Percentiles rank a stretch among this genome's conserved stretches.
Conservation (phyloP, 2,113 vertebrate species). For the Pachyramphus minor region DNA sequence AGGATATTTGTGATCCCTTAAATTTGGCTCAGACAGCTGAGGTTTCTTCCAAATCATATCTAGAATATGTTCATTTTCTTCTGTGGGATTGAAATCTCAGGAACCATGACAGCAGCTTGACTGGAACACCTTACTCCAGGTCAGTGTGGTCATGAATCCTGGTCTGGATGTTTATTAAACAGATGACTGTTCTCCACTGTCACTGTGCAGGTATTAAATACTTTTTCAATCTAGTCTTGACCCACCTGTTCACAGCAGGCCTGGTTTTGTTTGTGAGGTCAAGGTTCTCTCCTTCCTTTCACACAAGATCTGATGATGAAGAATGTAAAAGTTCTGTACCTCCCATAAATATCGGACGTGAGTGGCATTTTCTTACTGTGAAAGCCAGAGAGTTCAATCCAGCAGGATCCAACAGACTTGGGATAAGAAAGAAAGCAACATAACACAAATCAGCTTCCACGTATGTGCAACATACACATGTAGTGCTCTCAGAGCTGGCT, state of each 20-base stretch:
- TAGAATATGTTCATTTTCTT: neutral
- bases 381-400: neutral
- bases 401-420: neutral
- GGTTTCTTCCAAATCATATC: neutral
- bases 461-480: fast-evolving
- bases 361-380: neutral
- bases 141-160: neutral
- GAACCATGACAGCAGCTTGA: neutral
- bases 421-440: neutral
- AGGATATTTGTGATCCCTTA: neutral
- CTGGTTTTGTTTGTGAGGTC: neutral
- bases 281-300: neutral
- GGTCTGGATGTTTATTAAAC: neutral
- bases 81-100: neutral
- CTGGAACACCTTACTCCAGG: neutral
- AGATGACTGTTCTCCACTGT: neutral
- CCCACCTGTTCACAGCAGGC: neutral
- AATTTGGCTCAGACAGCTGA: neutral
- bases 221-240: neutral
- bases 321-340: neutral
- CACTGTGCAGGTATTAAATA: neutral
- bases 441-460: neutral
- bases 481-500: neutral
- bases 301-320: too few relatives aligned
- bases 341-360: neutral